Base-by-base conservation (phyloP, 1,140 invertebrate genomes). In the Aphis gossypii region DNA sequence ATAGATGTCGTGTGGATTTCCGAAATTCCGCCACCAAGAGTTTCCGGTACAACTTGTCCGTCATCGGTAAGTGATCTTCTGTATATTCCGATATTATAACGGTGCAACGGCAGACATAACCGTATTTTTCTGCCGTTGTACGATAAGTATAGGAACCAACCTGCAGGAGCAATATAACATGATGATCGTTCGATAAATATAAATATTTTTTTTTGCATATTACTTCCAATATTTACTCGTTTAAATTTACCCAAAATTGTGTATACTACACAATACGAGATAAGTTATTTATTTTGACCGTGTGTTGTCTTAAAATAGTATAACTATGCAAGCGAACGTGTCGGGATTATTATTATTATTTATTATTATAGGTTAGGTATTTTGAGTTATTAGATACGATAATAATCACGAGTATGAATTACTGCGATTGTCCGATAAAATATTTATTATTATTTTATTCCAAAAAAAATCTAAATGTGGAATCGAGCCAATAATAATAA, bases 1-100 rank as follows among this genome's bases (percentile, higher is more conserved):
- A 98, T 95, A 96, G 98, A 91, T 99, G 98, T 95, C 96, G 98
- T 94, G 97, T 98, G 93, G 98, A 99, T 96, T 99, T 98, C 95
- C 96, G 97, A 93, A 98, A 98, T 95, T 97, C 97, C 82, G 97
- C 98, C 95, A 98, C 98, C 35, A 96, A 97, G 94, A 98, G 97
- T 95, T 97, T 98, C 95, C 96, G 97, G 94, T 98, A 98, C 95
- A 98, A 98, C 95, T 96, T 98, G 94, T 98, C 97, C 93, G 97
- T 98, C 94, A 97, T 98, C 95, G 97, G 98, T 98, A 95, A 97
- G 97, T 96, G 30, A 88, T 54, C 44, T 87, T 88, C 48, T 87
- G 3, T 41, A 41, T 41, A 23, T 30, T 30, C 23, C 11, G 11
- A 86, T 86, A 41, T 44, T 44, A 86, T 30, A 18, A 18, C 18